These are phyloP conservation scores for Cataglyphis rosenhaueri DNA, from an alignment of 2,888 invertebrate genomes.

Conservation along the genomic window DNA sequence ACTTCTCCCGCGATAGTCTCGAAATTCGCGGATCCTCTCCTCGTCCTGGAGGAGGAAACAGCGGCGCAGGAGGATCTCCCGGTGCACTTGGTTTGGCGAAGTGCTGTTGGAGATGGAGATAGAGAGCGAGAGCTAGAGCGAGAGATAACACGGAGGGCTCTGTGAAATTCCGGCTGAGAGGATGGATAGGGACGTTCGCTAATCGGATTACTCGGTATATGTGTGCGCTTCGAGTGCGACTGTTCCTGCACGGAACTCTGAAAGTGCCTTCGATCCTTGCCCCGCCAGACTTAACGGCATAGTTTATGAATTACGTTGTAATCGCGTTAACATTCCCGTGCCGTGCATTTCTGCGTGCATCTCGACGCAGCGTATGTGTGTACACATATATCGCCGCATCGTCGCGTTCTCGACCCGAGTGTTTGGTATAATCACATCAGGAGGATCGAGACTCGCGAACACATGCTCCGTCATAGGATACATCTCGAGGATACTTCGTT, in stretches of 20 bases:
- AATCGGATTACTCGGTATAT: slow-evolving; percentile 68
- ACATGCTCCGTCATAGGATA: slow-evolving; percentile 11
- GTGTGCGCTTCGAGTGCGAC: slow-evolving; percentile 60
- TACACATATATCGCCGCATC: slow-evolving; percentile 11
- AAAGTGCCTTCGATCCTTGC: slow-evolving; percentile 68
- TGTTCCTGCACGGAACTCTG: slow-evolving; percentile 65
- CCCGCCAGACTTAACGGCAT: slow-evolving; percentile 70
- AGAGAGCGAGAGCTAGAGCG: slow-evolving; percentile 3
- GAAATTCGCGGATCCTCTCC: slow-evolving; percentile 32
- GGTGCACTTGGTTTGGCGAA: slow-evolving; percentile 48
- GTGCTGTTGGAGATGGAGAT: slow-evolving; percentile 40
- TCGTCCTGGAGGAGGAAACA: slow-evolving; percentile 11
- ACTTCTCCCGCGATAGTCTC: slow-evolving; percentile 31
- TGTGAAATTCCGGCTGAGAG: slow-evolving; percentile 46
- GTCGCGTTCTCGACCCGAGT: slow-evolving; percentile 46
- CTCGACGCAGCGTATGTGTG: slow-evolving; percentile 4
- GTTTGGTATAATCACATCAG: slow-evolving; percentile 47
- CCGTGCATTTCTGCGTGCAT: slow-evolving; percentile 38
- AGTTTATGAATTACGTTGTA: slow-evolving; percentile 77
- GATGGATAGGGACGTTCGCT: slow-evolving; percentile 60
- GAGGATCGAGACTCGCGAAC: slow-evolving; percentile 34
- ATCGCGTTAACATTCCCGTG: slow-evolving; percentile 75
- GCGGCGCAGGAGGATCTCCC: slow-evolving; percentile 28
- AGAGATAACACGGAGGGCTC: slow-evolving; percentile 9
- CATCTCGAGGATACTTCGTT: slow-evolving; percentile 43